Base-by-base conservation (phyloP, 2,113 vertebrate species). In the Mionectes macconnelli region DNA sequence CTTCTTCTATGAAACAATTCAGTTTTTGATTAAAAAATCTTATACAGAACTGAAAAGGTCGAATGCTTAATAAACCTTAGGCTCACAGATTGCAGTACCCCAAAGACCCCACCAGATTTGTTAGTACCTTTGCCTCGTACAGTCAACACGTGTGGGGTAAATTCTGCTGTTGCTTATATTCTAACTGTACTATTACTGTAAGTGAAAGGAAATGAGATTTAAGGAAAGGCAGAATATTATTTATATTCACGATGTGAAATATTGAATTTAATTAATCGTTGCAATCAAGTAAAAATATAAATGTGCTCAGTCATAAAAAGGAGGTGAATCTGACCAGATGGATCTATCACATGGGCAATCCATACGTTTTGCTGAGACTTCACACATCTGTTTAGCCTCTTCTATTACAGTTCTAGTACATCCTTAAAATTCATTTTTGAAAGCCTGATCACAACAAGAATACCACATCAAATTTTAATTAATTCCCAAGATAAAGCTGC, bases 401-500 rank as follows among this genome's bases (percentile, higher is more conserved):
- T 50, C 2, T 50, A 5, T 72, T 84, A 44, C 5, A 24, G 25
- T 70, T 93, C n/a, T 60, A 53, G 22, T 31, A 7, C 1, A 0
- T 57, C 27, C 66, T 89, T 91, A 91, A 91, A 81, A 89, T 75
- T 72, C 0, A n/a, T 40, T 90, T 95, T 47, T 81, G 63, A 81
- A 82, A 90, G 30, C 28, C 64, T 60, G 42, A 63, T 84, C 60
- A 52, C 40, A 3, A 10, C 78, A 76, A 79, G 44, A 87, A 87
- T 79, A 74, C 8, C 35, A 73, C 28, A 89, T 92, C 44, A 87
- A 82, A 76, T 68, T 92, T 91, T 94, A 96, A 89, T 92, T 87
- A 76, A 92, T 92, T 82, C 69, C 84, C 81, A 70, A 89, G 81
- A 79, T 27, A 89, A 78, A 67, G 17, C 44, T 84, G 16, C 37